Conservation (phyloP, 2,113 vertebrate species). For the Pogonocichla stellata region DNA sequence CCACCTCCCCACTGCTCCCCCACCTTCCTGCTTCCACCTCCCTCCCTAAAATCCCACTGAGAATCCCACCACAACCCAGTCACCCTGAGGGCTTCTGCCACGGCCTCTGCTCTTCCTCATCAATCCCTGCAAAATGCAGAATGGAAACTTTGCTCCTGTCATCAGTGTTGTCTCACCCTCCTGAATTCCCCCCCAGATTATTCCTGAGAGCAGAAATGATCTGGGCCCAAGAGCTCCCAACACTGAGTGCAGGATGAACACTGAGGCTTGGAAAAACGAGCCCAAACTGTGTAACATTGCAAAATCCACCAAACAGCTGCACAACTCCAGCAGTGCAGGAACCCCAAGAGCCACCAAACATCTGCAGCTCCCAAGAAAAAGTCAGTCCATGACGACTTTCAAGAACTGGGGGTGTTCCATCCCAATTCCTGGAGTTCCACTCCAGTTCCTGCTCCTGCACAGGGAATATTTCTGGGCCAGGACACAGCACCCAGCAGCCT, state of each 20-base stretch:
- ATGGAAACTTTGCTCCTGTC: not conserved
- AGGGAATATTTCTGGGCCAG: not conserved
- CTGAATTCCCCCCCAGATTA: not conserved
- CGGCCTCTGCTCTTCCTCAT: not conserved
- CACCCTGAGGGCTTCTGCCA: not conserved
- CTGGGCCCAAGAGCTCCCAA: not conserved
- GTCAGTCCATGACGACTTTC: accelerated
- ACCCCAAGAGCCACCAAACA: not conserved
- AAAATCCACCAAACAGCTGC: not conserved
- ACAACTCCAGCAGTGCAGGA: not conserved
- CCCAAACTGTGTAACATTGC: not conserved
- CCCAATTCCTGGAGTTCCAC: accelerated
- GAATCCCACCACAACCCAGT: not conserved
- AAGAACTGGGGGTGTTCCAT: not conserved
- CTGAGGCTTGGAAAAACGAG: not conserved
- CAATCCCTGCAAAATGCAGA: not conserved
- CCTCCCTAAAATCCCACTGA: accelerated
- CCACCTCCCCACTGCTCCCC: not conserved
- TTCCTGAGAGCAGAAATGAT: not conserved
- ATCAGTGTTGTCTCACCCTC: not conserved
- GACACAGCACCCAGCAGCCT: accelerated
- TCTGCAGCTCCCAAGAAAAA: not conserved
- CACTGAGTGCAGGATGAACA: accelerated
- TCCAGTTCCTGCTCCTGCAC: not conserved
- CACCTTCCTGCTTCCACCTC: not conserved